Evolutionary conservation across 2,113 vertebrate genomes (phyloP).

Genomic region (Pelecanus crispus): DNA sequence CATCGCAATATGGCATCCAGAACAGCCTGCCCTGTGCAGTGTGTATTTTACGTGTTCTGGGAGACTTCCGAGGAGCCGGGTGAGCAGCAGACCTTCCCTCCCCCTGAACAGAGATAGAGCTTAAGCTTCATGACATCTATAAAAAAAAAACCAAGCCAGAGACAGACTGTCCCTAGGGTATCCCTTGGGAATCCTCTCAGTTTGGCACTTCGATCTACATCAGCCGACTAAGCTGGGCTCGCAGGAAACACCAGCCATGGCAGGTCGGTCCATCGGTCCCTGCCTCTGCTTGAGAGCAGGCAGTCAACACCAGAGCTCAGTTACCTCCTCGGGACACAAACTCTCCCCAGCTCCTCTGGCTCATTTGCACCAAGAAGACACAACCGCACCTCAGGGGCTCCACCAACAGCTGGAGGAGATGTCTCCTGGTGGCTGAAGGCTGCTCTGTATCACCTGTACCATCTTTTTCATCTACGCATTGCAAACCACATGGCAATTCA

Average conservation of each 20-base stretch:
- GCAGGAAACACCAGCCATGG: neutral
- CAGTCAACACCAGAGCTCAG: neutral
- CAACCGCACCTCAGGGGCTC: neutral
- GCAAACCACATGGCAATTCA: neutral
- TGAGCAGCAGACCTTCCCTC: neutral
- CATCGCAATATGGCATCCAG: accelerated
- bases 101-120: neutral
- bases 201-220: accelerated
- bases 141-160: neutral
- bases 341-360: neutral
- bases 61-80: accelerated
- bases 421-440: neutral
- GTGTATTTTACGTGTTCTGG: neutral
- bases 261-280: too few relatives aligned
- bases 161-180: too few relatives aligned
- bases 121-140: neutral
- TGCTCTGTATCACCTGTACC: neutral
- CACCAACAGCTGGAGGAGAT: neutral
- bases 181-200: neutral
- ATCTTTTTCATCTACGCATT: neutral
- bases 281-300: neutral
- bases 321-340: neutral
- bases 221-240: neutral
- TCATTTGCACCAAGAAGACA: neutral
- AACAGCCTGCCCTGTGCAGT: too few relatives aligned